A percentile compares a stretch with the other conserved stretches of the same genome.
Evolutionary conservation across 2,113 vertebrate genomes (phyloP).

Genomic region (Chascanopsetta lugubris): DNA sequence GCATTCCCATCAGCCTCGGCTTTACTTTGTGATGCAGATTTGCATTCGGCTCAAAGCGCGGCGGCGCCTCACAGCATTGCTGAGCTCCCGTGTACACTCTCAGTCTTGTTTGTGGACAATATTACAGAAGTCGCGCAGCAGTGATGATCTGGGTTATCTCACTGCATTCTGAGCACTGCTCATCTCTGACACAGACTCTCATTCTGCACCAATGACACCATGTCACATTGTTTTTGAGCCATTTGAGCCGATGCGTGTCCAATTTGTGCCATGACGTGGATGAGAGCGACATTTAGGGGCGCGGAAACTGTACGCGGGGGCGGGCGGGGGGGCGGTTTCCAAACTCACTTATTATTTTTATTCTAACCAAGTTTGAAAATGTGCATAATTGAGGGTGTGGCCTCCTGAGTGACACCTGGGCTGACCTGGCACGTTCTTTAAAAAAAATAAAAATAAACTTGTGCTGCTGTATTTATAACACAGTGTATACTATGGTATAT

Average conservation of each 20-base stretch:
- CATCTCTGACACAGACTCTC: slow-evolving; percentile 23
- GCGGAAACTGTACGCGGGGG: too few relatives aligned
- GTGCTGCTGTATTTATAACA: too few relatives aligned
- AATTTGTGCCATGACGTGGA: too few relatives aligned
- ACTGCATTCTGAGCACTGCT: slow-evolving; percentile 9
- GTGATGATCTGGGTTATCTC: slow-evolving; percentile 11
- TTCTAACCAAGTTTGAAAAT: too few relatives aligned
- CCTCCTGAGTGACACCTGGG: too few relatives aligned
- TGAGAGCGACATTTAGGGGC: too few relatives aligned
- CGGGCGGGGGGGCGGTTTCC: too few relatives aligned
- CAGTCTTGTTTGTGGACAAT: not conserved
- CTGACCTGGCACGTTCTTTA: too few relatives aligned
- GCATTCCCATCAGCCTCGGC: not conserved
- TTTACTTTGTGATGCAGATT: not conserved
- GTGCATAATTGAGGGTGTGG: too few relatives aligned
- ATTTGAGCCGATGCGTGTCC: slow-evolving; percentile 28
- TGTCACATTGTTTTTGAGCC: slow-evolving; percentile 19
- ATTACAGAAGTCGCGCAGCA: slow-evolving; percentile 8
- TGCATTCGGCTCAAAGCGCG: not conserved
- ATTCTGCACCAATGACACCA: slow-evolving; percentile 32
- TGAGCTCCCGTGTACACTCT: not conserved
- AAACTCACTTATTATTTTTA: too few relatives aligned
- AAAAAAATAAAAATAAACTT: too few relatives aligned
- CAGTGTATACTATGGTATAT: too few relatives aligned
- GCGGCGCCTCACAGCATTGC: slow-evolving; percentile 1